Conservation (phyloP, 1,140 invertebrate species). For the Euschistus heros region DNA sequence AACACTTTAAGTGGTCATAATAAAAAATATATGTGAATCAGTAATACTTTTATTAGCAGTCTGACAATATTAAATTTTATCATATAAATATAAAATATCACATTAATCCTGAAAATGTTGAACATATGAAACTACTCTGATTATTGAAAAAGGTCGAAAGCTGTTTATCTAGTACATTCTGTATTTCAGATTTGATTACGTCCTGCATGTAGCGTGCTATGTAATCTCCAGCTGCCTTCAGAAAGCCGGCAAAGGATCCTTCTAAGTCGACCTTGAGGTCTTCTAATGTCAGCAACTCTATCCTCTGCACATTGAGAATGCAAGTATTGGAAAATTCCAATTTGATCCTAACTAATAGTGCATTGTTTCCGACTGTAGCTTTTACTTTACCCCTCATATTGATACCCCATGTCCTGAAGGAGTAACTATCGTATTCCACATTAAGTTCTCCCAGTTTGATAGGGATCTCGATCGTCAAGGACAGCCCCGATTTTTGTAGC, state of each 20-base stretch:
- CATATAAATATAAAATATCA: no score
- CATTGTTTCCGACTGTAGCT: background rate
- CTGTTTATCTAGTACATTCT: background rate
- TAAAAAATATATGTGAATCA: no score
- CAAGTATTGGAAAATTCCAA: background rate
- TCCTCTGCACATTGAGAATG: background rate
- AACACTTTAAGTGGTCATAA: no score
- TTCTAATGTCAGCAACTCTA: background rate
- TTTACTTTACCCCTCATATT: background rate
- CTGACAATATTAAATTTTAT: no score
- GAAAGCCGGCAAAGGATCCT: background rate
- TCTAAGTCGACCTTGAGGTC: background rate
- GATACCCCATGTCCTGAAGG: background rate
- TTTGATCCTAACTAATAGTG: background rate
- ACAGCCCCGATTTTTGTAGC: background rate
- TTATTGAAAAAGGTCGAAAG: background rate
- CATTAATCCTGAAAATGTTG: background rate
- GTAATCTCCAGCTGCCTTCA: background rate
- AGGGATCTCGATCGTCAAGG: background rate
- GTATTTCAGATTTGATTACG: background rate
- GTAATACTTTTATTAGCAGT: no score
- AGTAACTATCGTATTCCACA: background rate
- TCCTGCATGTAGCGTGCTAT: background rate
- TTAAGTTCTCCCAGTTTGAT: background rate
- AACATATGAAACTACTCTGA: background rate